Percentiles rank a stretch among this genome's conserved stretches.
Evolutionary conservation across 1,140 invertebrate genomes (phyloP).

Genomic region (Spodoptera frugiperda): DNA sequence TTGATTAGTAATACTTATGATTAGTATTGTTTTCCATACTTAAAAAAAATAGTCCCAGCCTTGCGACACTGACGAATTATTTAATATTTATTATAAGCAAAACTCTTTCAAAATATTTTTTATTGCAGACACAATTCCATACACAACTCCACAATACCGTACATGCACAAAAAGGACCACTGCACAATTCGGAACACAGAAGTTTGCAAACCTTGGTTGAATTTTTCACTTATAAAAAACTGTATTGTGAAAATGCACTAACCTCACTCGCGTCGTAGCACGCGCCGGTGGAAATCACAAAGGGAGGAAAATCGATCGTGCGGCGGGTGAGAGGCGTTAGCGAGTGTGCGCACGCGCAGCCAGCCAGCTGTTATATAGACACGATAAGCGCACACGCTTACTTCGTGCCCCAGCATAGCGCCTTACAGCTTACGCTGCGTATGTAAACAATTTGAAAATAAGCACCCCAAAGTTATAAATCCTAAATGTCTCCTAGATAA

Average conservation of each 20-base stretch:
- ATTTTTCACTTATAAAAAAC: slow-evolving; percentile 47
- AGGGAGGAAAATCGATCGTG: slow-evolving; percentile 75
- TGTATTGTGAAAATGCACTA: slow-evolving; percentile 73
- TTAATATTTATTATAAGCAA: no score
- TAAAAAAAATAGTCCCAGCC: no score
- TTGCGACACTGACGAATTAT: no score
- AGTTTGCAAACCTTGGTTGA: not conserved
- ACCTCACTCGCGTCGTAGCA: slow-evolving; percentile 75
- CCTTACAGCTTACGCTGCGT: slow-evolving; percentile 17
- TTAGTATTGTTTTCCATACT: no score
- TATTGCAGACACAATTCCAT: slow-evolving; percentile 1
- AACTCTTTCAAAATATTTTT: not conserved
- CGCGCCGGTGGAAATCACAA: slow-evolving; percentile 71
- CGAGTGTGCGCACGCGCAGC: slow-evolving; percentile 81
- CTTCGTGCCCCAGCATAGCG: slow-evolving; percentile 41
- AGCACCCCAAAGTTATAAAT: not conserved
- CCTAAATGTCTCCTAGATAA: no score
- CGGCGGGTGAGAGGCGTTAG: slow-evolving; percentile 63
- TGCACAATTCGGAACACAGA: slow-evolving; percentile 26
- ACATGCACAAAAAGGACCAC: slow-evolving; percentile 26
- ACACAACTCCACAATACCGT: not conserved
- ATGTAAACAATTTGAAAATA: slow-evolving; percentile 32
- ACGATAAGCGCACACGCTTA: slow-evolving; percentile 64
- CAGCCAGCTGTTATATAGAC: slow-evolving; percentile 70
- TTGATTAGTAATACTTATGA: no score